Base-by-base conservation (phyloP, 2,113 vertebrate species). In the Rostratula benghalensis region DNA sequence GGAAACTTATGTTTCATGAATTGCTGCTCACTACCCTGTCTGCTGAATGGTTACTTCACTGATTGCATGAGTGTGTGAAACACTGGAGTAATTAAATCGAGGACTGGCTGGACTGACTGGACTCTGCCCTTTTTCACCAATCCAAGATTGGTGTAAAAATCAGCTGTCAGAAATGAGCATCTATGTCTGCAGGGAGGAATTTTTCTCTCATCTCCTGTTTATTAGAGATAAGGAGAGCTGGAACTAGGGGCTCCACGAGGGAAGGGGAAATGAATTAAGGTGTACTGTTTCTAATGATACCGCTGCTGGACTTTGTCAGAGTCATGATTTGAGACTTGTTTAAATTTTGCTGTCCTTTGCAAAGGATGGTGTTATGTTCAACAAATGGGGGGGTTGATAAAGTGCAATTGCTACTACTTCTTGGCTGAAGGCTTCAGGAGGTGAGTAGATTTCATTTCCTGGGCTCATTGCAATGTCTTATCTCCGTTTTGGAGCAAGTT, bases 251-350 rank as follows among this genome's bases (percentile, higher is more conserved):
- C 31, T 83, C n/a, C 1, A 2, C 8, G 2, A 76, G 59, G 69
- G 54, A 85, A 93, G 59, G 63, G 70, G 90, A 95, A 87, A 67
- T 93, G 27, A 93, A 90, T 94, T 82, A 76, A 93, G 59, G 28
- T 76, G 28, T 73, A 61, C 74, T 95, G 78, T 94, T 95, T 82
- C 78, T 65, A 67, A 53, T 90, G 91, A 54, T 83, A 77, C 56
- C 35, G 41, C 78, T 95, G 63, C 95, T 96, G 95, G 90, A 95
- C 61, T 96, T 94, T 87, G 84, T 91, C 87, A 92, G 59, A 45
- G 57, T 82, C 76, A 71, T 3, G 1, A 51, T 94, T 75, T 75
- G 61, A 65, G 89, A 69, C 57, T 93, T 92, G 90, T 95, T 93
- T 96, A 95, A 95, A 84, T 30, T 83, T 23, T 74, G 10, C 85